Evolutionary conservation across 2,797 vertebrate genomes (phyloP).

Genomic region (Dromococcyx pavoninus): DNA sequence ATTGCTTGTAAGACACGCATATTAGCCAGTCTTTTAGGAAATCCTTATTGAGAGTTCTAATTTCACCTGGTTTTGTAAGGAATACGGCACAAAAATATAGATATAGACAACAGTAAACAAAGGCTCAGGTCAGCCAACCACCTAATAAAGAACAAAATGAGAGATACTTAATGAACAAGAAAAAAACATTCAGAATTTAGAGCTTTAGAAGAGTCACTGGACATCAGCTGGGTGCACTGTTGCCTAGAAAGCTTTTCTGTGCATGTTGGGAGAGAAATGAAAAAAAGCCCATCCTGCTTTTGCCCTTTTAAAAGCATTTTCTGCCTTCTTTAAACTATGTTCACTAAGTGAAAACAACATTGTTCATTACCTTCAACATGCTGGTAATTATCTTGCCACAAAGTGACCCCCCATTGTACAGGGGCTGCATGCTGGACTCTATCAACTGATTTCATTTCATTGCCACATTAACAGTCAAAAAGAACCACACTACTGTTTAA

Average conservation of each 20-base stretch:
- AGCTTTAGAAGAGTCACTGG: background rate
- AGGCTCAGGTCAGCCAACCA: background rate
- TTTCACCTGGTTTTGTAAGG: background rate
- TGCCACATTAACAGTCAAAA: conserved; percentile 39
- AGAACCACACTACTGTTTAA: conserved; percentile 29
- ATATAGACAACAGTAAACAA: background rate
- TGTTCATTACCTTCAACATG: conserved; percentile 11
- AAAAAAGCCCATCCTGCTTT: background rate
- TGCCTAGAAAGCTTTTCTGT: background rate
- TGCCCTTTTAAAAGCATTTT: background rate
- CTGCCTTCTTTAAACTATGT: background rate
- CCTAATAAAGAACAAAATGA: background rate
- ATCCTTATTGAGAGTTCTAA: background rate
- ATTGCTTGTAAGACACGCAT: background rate
- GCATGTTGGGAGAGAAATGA: background rate
- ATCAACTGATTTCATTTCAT: background rate
- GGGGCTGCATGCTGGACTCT: conserved; percentile 20
- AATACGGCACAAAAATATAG: background rate
- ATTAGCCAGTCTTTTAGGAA: background rate
- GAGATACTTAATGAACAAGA: background rate
- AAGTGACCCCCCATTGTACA: conserved; percentile 6
- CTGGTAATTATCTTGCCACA: conserved; percentile 20
- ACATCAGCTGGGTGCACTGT: background rate
- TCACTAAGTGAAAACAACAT: conserved; percentile 21
- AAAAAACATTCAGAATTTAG: background rate